Base-by-base conservation (phyloP, 1,140 invertebrate species). In the Magallana angulata region DNA sequence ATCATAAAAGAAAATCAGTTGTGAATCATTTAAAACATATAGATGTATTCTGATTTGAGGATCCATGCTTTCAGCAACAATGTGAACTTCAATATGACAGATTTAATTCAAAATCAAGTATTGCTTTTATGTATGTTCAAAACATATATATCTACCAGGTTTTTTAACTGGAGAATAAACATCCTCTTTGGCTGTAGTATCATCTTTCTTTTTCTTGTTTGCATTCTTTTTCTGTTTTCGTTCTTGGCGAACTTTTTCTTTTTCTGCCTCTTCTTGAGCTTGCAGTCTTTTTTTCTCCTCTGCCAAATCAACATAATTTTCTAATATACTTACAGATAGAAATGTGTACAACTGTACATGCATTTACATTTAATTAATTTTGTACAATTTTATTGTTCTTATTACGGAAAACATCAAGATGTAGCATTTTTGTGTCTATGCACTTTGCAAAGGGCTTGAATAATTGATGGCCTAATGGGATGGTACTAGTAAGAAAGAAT, bases 171-270 rank as follows among this genome's bases (percentile, higher is more conserved):
- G 48, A 8, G 81, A 82, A 16, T 48, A 58, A 12, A n/a, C 57
- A 8, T 56, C 14, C 57, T 16, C 48, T 14, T 82, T 30, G 56
- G 48, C 14, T 82, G 48, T 12, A 6, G 48, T 3, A 57, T 57
- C n/a, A n/a, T 87, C 85, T 82, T 48, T 64, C 57, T 59, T 83
- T 36, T 30, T 83, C n/a, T 58, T 82, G 57, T 81, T 81, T 86
- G 16, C 85, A 90, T 88, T 86, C 84, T 83, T 81, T 87, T 88
- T 80, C 87, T 86, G 57, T 82, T 88, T 83, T 91, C 92, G 71
- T 90, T 92, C 64, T 91, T 90, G 62, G 62, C 88, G 57, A 86
- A 85, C 59, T 93, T 92, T 82, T 91, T 88, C n/a, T 88, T 89
- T 76, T 90, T 91, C 85, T 90, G 89, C 80, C 83, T 89, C 87